Evolutionary conservation across 2,113 vertebrate genomes (phyloP), one percentile per base, ranked within the genome.

Genomic region (Narcine bancroftii): DNA sequence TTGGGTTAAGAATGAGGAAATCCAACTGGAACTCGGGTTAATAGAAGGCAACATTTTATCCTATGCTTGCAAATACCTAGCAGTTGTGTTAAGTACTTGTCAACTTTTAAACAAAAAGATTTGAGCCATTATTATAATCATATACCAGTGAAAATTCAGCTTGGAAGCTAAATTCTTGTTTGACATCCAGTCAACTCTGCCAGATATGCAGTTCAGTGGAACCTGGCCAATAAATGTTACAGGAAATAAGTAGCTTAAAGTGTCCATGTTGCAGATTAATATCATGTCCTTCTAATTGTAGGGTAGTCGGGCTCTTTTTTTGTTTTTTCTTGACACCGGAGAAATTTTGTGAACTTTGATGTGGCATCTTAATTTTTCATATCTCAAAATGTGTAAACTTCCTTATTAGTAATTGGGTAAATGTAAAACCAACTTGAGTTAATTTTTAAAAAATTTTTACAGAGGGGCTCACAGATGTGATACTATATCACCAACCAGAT

Each of bases 401-500:
- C 21, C 39, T 89, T 19, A 65, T 53, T 19, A 89, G 36, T 29
- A 89, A 63, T 6, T 29, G 2, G 60, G 29, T 91, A 91, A 91
- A 91, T 66, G 36, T 91, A 91, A 26, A 45, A 24, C 63, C 2
- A 39, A 3, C 60, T n/a, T n/a, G n/a, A 69, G 39, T 91, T 10
- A 7, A 91, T 26, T 69, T 66, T 63, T n/a, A 83, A 29, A 53
- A 53, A 91, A 69, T 85, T 94, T 95, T 93, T 93, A 0, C 94
- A 99, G 99, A 99, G 97, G 98, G 99, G 93, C 98, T 99, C 94
- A 98, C 97, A 93, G 98, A 99, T 87, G 98, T 99, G 93, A 99
- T 99, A 94, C 96, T 99, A 69, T 99, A 99, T 94, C 98, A 98
- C 92, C 98, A 99, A 93, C 98, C 98, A 0, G 98, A 99, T 47